Conservation (phyloP, 2,797 vertebrate genomes). For the Clarias pachynema region DNA sequence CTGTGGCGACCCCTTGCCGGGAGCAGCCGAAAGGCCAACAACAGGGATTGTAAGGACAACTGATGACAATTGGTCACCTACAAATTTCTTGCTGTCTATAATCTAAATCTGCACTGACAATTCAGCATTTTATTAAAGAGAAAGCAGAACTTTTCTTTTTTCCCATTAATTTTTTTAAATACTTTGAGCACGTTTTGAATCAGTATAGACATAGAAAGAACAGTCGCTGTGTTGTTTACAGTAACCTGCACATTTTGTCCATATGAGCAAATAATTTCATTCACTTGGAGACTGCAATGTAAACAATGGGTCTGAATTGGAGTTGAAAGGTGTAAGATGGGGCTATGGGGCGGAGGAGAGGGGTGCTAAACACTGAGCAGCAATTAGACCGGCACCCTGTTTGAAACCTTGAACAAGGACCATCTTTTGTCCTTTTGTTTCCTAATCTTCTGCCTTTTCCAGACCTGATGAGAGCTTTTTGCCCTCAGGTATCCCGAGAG, state of each 20-base stretch:
- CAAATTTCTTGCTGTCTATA: neutral
- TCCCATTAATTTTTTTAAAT: neutral
- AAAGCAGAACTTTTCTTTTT: neutral
- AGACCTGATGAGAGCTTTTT: slow-evolving; percentile 18
- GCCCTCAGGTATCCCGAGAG: slow-evolving; percentile 42
- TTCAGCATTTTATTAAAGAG: neutral
- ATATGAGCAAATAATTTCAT: slow-evolving; percentile 14
- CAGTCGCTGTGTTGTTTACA: neutral
- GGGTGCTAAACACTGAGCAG: slow-evolving; percentile 25
- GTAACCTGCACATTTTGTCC: slow-evolving; percentile 14
- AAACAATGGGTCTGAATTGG: slow-evolving; percentile 27
- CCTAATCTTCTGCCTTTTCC: slow-evolving; percentile 47
- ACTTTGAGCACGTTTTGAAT: neutral
- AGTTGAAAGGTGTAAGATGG: slow-evolving; percentile 21
- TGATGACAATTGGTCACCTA: neutral
- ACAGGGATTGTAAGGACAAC: neutral
- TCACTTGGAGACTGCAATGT: slow-evolving; percentile 17
- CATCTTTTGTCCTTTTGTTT: slow-evolving; percentile 57
- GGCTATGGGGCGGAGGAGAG: slow-evolving; percentile 37
- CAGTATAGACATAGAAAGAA: neutral
- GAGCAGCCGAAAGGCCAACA: too few species aligned
- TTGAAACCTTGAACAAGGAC: slow-evolving; percentile 43
- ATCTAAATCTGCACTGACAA: neutral
- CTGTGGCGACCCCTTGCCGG: too few species aligned
- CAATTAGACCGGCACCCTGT: slow-evolving; percentile 52